Conservation (phyloP, 2,888 invertebrate genomes). For the Carcina quercana region DNA sequence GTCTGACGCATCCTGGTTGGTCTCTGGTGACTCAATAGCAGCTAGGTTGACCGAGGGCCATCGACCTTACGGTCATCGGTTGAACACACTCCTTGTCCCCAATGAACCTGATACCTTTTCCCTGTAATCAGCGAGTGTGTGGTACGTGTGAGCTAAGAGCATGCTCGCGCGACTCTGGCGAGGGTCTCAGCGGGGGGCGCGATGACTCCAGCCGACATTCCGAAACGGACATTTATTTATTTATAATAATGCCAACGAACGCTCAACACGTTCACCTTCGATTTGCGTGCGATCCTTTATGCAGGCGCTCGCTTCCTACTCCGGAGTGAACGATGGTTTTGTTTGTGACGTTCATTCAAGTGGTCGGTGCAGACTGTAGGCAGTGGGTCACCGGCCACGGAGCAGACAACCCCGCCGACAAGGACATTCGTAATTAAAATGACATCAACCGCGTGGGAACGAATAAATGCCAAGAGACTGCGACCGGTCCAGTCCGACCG, state of each 20-base stretch:
- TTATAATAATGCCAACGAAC: conserved; percentile 66
- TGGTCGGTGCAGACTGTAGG: conserved; percentile 40
- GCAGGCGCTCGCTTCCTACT: conserved; percentile 34
- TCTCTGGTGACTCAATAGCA: too few species aligned
- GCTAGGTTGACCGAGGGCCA: too few species aligned
- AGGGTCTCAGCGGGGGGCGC: conserved; percentile 62
- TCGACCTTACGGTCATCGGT: too few species aligned
- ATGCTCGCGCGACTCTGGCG: too few species aligned
- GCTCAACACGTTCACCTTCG: conserved; percentile 58
- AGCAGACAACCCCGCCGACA: conserved; percentile 39
- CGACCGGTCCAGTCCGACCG: conserved; percentile 53
- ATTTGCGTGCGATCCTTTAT: conserved; percentile 37
- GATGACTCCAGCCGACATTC: conserved; percentile 54
- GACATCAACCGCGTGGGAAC: conserved; percentile 72
- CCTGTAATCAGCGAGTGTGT: too few species aligned
- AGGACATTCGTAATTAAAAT: conserved; percentile 63
- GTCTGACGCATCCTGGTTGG: too few species aligned
- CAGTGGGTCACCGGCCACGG: conserved; percentile 61
- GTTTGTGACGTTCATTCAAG: conserved; percentile 39
- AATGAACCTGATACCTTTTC: too few species aligned
- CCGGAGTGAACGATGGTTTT: conserved; percentile 26
- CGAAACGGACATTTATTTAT: conserved; percentile 59
- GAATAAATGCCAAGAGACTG: conserved; percentile 51
- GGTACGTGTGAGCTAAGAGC: too few species aligned
- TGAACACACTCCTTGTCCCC: too few species aligned